A percentile compares a stretch with the other conserved stretches of the same genome.
These are phyloP conservation scores for Philhelius pedissequus DNA, from an alignment of 2,888 invertebrate species.

Conservation along the genomic window DNA sequence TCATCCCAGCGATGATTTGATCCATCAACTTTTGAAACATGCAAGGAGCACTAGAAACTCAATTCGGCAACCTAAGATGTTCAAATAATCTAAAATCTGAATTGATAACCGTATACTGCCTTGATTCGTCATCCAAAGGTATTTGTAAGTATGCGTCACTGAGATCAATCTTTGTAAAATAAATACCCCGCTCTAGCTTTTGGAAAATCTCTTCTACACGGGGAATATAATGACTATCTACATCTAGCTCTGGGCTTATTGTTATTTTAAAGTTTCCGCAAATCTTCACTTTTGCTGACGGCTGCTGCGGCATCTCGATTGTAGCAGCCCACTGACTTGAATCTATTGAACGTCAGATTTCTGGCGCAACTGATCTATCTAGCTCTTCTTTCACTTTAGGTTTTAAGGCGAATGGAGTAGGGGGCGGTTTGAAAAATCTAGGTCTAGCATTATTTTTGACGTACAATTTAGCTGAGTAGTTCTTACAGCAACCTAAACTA, in stretches of 20 bases:
- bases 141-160: not conserved
- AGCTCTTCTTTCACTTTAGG: not conserved
- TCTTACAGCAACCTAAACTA: not conserved
- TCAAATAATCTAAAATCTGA: slow-evolving; percentile 1
- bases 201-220: not conserved
- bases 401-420: not conserved
- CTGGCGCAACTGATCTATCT: not conserved
- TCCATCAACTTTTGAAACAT: slow-evolving; percentile 48
- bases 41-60: slow-evolving; percentile 38
- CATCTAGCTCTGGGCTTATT: not conserved
- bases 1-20: slow-evolving; percentile 10
- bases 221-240: not conserved
- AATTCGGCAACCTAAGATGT: not conserved
- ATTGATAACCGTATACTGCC: not conserved
- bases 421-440: not conserved
- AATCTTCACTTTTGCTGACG: not conserved
- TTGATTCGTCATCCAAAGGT: not conserved
- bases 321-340: not conserved
- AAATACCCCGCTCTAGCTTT: not conserved
- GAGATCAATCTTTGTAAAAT: not conserved
- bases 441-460: not conserved
- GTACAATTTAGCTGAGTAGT: not conserved
- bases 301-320: not conserved
- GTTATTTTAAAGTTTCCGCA: not conserved
- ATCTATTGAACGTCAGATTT: not conserved